Conservation (phyloP, 2,888 invertebrate genomes). For the Lobophora halterata region DNA sequence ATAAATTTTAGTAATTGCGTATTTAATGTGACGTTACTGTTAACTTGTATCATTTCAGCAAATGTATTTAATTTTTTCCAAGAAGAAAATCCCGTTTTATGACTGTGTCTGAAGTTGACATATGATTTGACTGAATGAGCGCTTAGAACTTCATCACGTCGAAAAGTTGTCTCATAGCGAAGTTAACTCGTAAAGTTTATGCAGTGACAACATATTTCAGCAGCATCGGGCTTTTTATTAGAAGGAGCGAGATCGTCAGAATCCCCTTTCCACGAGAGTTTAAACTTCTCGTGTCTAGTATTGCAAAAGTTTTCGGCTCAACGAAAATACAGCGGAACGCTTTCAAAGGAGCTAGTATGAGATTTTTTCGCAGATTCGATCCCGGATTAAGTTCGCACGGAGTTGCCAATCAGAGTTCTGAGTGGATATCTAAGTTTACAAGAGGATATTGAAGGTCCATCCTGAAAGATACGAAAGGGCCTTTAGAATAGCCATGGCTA, state of each 20-base stretch:
- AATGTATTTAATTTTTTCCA: conserved; percentile 29
- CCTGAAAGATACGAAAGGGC: conserved; percentile 6
- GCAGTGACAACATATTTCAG: conserved; percentile 78
- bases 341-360: conserved; percentile 69
- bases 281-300: conserved; percentile 66
- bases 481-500: too few relatives aligned
- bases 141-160: conserved; percentile 48
- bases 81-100: conserved; percentile 18
- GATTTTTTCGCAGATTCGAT: conserved; percentile 55
- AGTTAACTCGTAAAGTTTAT: conserved; percentile 74
- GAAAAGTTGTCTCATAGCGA: conserved; percentile 57
- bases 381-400: conserved; percentile 64
- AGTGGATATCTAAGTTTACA: conserved; percentile 39
- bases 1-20: conserved; percentile 70
- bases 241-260: conserved; percentile 66
- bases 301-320: conserved; percentile 78
- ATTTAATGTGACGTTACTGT: conserved; percentile 55
- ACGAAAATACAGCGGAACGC: conserved; percentile 77
- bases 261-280: conserved; percentile 62
- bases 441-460: conserved; percentile 20
- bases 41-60: conserved; percentile 36
- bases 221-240: conserved; percentile 70
- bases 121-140: conserved; percentile 43
- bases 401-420: conserved; percentile 63
- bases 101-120: conserved; percentile 33